Evolutionary conservation across 2,113 vertebrate genomes (phyloP), one percentile per base, ranked within the genome.

Genomic region (Platichthys stellatus): DNA sequence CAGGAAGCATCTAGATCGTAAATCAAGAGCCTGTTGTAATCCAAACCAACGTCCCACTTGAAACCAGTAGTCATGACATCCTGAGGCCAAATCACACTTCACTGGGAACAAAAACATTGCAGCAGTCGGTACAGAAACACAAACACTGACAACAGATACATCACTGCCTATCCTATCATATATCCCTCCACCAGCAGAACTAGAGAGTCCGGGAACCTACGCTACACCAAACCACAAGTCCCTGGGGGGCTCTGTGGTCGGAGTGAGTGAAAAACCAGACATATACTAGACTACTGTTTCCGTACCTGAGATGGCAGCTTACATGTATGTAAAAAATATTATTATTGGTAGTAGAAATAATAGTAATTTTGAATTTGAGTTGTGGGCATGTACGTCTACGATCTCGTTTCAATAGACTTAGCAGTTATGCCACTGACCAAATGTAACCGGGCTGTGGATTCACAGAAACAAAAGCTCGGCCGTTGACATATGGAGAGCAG

Each of bases 141-240:
- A 91, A 92, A 92, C 72, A 84, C 71, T 66, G 70, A 84, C 86
- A 90, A 74, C 68, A 86, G 80, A 67, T 68, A 68, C 68, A 86
- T 82, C 84, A 84, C 80, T 90, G 79, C 76, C 80, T 76, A 74
- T 86, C 78, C 89, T 86, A 87, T 88, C 83, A 85, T 82, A 90
- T 91, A 92, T 93, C 89, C 87, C 80, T 93, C 86, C 74, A 63
- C 78, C 68, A 82, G 80, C 83, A 89, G 71, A 91, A 87, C 67
- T 35, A 83, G 66, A 76, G 70, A 78, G 63, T 71, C 77, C 72
- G 78, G 88, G 84, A 86, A 80, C 76, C 59, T 82, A 81, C 20
- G 18, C 62, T 78, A 78, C 74, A 72, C 71, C 59, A 63, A 89
- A 89, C 88, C 89, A 80, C 88, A 83, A 12, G 54, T 84, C 88